A percentile compares a stretch with the other conserved stretches of the same genome.
These are phyloP conservation scores for Oconnorella tubifera DNA, from an alignment of 2,888 invertebrate species.

Conservation along the genomic window DNA sequence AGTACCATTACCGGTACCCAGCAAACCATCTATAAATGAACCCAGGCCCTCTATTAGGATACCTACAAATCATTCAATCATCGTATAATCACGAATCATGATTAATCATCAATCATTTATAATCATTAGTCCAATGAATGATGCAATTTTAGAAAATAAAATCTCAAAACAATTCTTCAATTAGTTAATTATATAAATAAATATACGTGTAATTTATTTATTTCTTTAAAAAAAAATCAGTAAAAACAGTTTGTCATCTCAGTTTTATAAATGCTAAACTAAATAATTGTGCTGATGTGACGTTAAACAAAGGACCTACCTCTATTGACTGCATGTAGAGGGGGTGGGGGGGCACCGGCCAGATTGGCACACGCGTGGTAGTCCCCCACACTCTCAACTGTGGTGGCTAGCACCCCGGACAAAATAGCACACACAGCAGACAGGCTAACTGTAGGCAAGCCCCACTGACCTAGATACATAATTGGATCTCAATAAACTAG, in stretches of 20 bases:
- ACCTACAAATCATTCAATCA: conserved; percentile 32
- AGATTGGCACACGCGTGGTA: conserved; percentile 79
- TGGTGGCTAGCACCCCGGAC: conserved; percentile 48
- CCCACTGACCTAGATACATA: conserved; percentile 43
- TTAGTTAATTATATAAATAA: no score
- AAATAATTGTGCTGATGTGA: no score
- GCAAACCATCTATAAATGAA: conserved; percentile 74
- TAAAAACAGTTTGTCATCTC: no score
- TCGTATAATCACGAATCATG: background rate
- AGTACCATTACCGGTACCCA: conserved; percentile 83
- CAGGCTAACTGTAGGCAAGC: conserved; percentile 45
- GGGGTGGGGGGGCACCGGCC: conserved; percentile 73
- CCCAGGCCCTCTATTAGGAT: conserved; percentile 73
- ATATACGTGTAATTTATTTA: no score
- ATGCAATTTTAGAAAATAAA: no score
- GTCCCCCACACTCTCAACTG: conserved; percentile 67
- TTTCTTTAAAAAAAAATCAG: no score
- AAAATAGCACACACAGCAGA: conserved; percentile 48
- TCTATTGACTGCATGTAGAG: conserved; percentile 57
- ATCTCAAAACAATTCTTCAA: no score
- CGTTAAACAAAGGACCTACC: no score
- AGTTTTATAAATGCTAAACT: no score
- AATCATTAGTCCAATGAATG: background rate
- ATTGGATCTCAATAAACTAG: no score
- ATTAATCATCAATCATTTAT: background rate